A percentile compares a stretch with the other conserved stretches of the same genome.
These are phyloP conservation scores for Melanotus villosus DNA, from an alignment of 2,888 invertebrate species.

Conservation along the genomic window DNA sequence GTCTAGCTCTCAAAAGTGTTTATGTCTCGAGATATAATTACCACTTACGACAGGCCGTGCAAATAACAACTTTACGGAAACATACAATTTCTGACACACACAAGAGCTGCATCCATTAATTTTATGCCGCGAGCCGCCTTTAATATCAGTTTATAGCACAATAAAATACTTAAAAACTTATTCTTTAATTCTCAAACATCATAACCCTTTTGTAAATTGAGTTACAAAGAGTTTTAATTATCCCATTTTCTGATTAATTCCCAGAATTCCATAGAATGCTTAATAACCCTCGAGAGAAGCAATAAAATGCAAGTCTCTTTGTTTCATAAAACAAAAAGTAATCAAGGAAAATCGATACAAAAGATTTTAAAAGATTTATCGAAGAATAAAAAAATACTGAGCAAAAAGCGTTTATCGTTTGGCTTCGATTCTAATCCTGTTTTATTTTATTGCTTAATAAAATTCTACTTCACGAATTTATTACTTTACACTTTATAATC, in stretches of 20 bases:
- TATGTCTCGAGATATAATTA: constrained; percentile 5
- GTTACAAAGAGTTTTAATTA: background rate
- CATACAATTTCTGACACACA: constrained; percentile 18
- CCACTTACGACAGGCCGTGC: background rate
- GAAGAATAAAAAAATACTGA: constrained; percentile 17
- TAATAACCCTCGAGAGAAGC: no score
- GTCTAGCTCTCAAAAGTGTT: constrained; percentile 12
- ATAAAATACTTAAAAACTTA: background rate
- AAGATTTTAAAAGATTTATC: constrained; percentile 18
- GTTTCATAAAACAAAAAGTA: background rate
- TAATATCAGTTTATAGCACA: constrained; percentile 11
- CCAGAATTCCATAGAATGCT: background rate
- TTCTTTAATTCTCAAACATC: background rate
- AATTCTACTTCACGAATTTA: constrained; percentile 24
- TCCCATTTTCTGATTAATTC: background rate
- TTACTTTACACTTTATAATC: constrained; percentile 30
- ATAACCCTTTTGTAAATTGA: constrained; percentile 6
- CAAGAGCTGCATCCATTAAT: constrained; percentile 13
- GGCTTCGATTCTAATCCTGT: constrained; percentile 30
- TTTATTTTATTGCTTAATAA: constrained; percentile 30
- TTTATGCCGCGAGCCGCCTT: constrained; percentile 14
- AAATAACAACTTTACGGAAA: constrained; percentile 27
- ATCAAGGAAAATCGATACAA: constrained; percentile 2
- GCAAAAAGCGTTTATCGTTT: constrained; percentile 30
- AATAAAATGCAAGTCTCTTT: background rate